These are phyloP conservation scores for Erythrocebus patas DNA, from an alignment of 2,113 vertebrate species.

Conservation along the genomic window DNA sequence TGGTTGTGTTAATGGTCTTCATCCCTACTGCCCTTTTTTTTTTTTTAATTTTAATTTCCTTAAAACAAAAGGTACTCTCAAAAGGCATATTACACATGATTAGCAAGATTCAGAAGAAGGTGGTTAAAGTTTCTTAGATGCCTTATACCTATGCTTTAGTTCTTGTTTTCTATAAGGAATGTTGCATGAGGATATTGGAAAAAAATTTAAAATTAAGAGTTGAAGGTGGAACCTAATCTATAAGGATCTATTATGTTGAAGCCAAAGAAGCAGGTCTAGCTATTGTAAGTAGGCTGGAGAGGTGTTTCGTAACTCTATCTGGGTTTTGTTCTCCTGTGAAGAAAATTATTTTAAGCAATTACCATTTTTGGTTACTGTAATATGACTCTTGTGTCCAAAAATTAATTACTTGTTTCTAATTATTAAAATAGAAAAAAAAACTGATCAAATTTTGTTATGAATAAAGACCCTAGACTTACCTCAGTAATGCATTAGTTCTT, in stretches of 20 bases:
- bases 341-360: not conserved
- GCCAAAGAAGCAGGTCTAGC: not conserved
- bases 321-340: not conserved
- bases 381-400: not conserved
- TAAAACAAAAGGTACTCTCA: not conserved
- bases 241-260: not conserved
- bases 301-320: not conserved
- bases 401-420: not conserved
- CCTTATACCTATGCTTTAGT: not conserved
- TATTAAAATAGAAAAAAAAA: constrained; percentile 12
- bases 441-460: not conserved
- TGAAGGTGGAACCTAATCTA: not conserved
- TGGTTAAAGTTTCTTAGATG: not conserved
- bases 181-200: not conserved
- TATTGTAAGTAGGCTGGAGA: not conserved
- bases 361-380: not conserved
- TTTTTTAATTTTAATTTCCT: not conserved
- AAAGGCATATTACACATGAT: not conserved
- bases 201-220: constrained; percentile 6
- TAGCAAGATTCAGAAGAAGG: not conserved
- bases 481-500: not conserved
- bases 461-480: not conserved
- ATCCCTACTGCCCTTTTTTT: not conserved
- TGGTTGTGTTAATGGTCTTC: not conserved
- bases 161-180: constrained; percentile 1